Conservation (phyloP, 2,113 vertebrate species). For the Gnathochromis pfefferi region DNA sequence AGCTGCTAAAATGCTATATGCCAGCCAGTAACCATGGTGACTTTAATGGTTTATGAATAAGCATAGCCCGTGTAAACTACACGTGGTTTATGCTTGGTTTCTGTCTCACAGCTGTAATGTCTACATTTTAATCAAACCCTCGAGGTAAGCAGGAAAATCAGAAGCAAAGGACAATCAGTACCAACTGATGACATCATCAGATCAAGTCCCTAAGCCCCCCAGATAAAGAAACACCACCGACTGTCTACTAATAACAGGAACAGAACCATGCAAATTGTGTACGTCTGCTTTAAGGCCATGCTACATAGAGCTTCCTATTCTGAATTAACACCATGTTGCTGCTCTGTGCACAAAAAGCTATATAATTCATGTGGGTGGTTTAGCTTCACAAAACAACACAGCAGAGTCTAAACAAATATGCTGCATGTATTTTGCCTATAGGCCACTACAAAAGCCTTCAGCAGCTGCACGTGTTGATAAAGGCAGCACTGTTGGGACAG, state of each 20-base stretch:
- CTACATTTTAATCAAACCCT: neutral
- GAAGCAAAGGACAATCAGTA: neutral
- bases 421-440: neutral
- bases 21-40: neutral
- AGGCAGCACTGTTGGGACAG: constrained; percentile 6
- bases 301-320: neutral
- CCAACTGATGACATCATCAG: neutral
- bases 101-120: neutral
- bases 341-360: neutral
- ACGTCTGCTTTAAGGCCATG: neutral
- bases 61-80: neutral
- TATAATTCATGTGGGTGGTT: neutral
- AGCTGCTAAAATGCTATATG: neutral
- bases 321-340: neutral
- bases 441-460: neutral
- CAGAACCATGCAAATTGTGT: neutral
- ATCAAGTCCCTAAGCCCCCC: neutral
- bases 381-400: constrained; percentile 3
- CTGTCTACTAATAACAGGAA: neutral
- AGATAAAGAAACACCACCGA: neutral
- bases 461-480: neutral
- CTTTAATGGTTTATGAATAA: neutral
- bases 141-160: neutral
- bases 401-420: neutral
- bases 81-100: neutral